phyloP scores from a whole-genome alignment of 2,113 vertebrate genomes.

The Murina feae region DNA sequence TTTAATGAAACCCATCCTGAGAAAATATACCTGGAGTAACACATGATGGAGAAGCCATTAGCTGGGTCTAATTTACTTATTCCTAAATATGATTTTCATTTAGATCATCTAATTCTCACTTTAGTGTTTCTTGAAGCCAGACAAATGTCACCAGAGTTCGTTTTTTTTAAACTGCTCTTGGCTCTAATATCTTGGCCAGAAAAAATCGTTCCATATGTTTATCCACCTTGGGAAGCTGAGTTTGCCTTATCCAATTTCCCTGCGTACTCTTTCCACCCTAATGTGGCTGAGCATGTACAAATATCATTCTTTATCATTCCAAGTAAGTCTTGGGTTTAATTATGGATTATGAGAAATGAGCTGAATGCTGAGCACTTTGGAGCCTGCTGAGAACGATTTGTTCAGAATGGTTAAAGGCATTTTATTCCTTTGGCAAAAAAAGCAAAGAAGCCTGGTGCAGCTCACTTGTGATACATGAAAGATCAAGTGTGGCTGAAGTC shows the following conservation, averaged over 20 bases:
- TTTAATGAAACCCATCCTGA: neutral
- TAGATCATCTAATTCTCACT: conserved; percentile 26
- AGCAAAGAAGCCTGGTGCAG: neutral
- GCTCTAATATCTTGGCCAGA: conserved; percentile 2
- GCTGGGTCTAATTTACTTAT: neutral
- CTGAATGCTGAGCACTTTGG: conserved; percentile 1
- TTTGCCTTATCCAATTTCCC: neutral
- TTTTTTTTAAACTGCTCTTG: neutral
- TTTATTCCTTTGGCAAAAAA: neutral
- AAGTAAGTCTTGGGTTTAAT: conserved; percentile 37
- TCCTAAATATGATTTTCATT: conserved; percentile 28
- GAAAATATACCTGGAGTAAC: neutral
- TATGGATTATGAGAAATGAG: neutral
- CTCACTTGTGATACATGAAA: conserved; percentile 11
- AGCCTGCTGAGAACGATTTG: neutral
- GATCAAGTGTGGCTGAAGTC: neutral
- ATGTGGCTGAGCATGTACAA: conserved; percentile 6
- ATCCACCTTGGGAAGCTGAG: conserved; percentile 39
- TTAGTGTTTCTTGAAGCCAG: conserved; percentile 24
- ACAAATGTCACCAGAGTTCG: neutral
- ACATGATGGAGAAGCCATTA: neutral
- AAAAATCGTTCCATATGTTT: conserved; percentile 30
- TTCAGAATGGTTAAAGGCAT: neutral
- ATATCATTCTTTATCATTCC: conserved; percentile 44
- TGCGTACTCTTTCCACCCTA: conserved; percentile 8